Conservation (phyloP, 1,140 invertebrate genomes). For the Heliconius melpomene region DNA sequence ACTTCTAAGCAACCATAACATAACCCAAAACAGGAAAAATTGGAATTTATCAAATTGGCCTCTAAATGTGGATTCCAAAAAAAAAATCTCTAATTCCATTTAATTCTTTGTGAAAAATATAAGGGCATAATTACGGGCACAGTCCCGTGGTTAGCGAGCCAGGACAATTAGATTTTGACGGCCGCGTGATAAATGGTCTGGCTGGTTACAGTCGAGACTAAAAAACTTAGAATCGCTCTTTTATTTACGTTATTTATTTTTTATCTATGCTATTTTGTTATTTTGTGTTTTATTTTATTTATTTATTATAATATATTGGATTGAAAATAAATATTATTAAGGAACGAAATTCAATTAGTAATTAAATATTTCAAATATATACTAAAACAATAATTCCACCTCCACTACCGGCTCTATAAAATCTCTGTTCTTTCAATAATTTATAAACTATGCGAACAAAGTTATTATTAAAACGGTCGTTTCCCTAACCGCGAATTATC, state of each 20-base stretch:
- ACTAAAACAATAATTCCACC: background rate
- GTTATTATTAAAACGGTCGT: constrained; percentile 78
- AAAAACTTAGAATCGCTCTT: constrained; percentile 46
- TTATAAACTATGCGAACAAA: constrained; percentile 64
- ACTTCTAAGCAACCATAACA: background rate
- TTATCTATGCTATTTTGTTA: background rate
- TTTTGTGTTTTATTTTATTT: background rate
- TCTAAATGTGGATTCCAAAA: constrained; percentile 58
- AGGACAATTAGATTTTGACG: constrained; percentile 80
- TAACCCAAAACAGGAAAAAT: constrained; percentile 44
- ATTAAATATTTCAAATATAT: no score
- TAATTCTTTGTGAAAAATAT: constrained; percentile 70
- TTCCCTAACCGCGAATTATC: constrained; percentile 78
- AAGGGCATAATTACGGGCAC: constrained; percentile 77
- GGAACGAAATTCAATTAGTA: no score
- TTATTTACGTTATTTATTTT: background rate
- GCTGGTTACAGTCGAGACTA: constrained; percentile 51
- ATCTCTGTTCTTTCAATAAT: constrained; percentile 55
- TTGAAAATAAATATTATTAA: background rate
- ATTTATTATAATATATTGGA: background rate
- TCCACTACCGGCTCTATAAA: constrained; percentile 41
- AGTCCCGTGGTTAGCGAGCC: constrained; percentile 71
- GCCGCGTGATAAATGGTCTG: constrained; percentile 74
- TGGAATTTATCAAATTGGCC: constrained; percentile 61
- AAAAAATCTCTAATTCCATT: constrained; percentile 64